Percentiles rank a stretch among this genome's conserved stretches.
These are phyloP conservation scores for Loripinus fragilis DNA, from an alignment of 2,888 invertebrate genomes.

Conservation along the genomic window DNA sequence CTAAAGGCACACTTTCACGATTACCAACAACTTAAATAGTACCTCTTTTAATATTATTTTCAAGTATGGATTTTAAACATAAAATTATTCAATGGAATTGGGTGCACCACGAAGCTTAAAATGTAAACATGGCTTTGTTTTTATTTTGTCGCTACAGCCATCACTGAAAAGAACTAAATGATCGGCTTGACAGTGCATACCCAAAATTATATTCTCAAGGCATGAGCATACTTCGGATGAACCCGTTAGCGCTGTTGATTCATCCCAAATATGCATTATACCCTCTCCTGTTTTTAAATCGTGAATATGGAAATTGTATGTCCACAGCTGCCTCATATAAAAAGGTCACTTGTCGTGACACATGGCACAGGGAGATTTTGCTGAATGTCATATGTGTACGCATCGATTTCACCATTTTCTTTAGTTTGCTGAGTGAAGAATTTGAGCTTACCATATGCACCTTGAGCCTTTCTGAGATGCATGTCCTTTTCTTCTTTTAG, in stretches of 20 bases:
- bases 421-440: not conserved
- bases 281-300: constrained; percentile 31
- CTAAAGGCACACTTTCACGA: too few relatives aligned
- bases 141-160: constrained; percentile 11
- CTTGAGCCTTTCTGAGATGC: constrained; percentile 33
- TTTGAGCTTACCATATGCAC: constrained; percentile 29
- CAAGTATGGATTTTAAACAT: too few relatives aligned
- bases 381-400: constrained; percentile 40
- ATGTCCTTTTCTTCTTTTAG: constrained; percentile 29
- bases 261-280: constrained; percentile 37
- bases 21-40: too few relatives aligned
- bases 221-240: constrained; percentile 39
- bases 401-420: constrained; percentile 18
- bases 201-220: constrained; percentile 22
- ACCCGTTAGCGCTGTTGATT: constrained; percentile 28
- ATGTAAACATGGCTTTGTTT: constrained; percentile 20
- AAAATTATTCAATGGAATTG: too few relatives aligned
- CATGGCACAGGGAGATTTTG: constrained; percentile 35
- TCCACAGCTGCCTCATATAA: constrained; percentile 39
- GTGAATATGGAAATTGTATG: constrained; percentile 42
- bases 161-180: constrained; percentile 5
- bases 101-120: too few relatives aligned
- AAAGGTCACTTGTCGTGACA: constrained; percentile 33
- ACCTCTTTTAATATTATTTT: too few relatives aligned
- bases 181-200: constrained; percentile 1